Base-by-base conservation (phyloP, 2,888 invertebrate species). In the Lepas anatifera region DNA sequence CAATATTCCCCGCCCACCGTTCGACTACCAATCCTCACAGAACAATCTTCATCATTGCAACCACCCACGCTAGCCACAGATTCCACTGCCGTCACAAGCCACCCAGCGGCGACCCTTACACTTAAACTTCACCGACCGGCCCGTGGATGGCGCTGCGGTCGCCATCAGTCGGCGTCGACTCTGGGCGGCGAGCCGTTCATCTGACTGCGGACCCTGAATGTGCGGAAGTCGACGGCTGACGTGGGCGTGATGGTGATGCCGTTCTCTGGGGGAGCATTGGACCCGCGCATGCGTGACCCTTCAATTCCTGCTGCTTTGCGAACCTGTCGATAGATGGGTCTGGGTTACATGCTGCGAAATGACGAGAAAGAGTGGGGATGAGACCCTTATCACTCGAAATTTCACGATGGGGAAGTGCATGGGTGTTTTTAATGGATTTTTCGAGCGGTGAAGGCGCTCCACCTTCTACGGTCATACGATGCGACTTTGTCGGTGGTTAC, bases 281-380 rank as follows among this genome's bases (percentile, higher is more conserved):
- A 3, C 64, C 64, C 11, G 37, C 37, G 39, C 64, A 64, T 3
- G 64, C n/a, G 37, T 64, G 64, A 7, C 37, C 22, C 37, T 64
- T 64, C 29, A 64, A 25, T 25, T 64, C 64, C 64, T 64, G 64
- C 64, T 64, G 64, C 37, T 64, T 64, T 35, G 64, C 64, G 37
- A 64, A 64, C 64, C 64, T 64, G 64, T 16, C 52, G 50, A 41
- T 16, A 41, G 41, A 41, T 41, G 41, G 27, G 2, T 7, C 18
- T 18, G 46, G 46, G 2, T 18, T 22, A 22, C 22, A 22, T 46
- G 22, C n/a, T n/a, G n/a, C n/a, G n/a, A n/a, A n/a, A n/a, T n/a
- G n/a, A n/a, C n/a, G n/a, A n/a, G n/a, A n/a, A n/a, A n/a, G n/a
- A n/a, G n/a, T n/a, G n/a, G n/a, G n/a, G n/a, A n/a, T n/a, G n/a